Conservation (phyloP, 2,797 vertebrate species). For the Rhinichthys osculus region DNA sequence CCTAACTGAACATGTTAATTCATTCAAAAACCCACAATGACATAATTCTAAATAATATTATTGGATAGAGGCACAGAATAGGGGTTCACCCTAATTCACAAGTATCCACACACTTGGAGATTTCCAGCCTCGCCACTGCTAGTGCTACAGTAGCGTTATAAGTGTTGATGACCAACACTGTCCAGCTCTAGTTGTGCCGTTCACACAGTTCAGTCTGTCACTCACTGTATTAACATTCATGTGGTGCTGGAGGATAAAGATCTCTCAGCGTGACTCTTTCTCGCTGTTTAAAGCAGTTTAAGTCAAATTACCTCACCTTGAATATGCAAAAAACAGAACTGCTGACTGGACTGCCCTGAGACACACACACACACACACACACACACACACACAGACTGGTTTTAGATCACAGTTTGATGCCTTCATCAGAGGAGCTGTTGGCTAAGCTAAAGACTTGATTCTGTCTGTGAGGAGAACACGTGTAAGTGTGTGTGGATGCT, state of each 20-base stretch:
- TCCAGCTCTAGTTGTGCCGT: not conserved
- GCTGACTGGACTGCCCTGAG: conserved; percentile 14
- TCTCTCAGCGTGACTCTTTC: conserved; percentile 6
- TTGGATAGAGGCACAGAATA: not conserved
- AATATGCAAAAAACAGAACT: conserved; percentile 42
- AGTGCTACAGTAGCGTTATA: not conserved
- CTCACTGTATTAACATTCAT: conserved; percentile 1
- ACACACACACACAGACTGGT: conserved; percentile 6
- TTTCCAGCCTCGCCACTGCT: too few species aligned
- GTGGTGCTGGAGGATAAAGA: conserved; percentile 31
- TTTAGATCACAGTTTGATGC: conserved; percentile 33
- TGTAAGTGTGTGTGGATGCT: conserved; percentile 45
- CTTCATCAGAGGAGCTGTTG: conserved; percentile 33
- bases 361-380: conserved; percentile 17
- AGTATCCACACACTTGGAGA: not conserved
- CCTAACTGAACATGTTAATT: not conserved
- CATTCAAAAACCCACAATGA: not conserved
- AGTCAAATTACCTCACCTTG: conserved; percentile 33
- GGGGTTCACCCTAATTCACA: not conserved
- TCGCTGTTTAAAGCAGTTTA: conserved; percentile 26
- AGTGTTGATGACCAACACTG: not conserved
- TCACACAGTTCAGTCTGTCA: not conserved
- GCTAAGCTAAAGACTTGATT: conserved; percentile 31
- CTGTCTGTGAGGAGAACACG: conserved; percentile 31
- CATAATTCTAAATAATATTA: not conserved